Evolutionary conservation across 2,888 invertebrate genomes (phyloP).

Genomic region (Leptopilina myrica): DNA sequence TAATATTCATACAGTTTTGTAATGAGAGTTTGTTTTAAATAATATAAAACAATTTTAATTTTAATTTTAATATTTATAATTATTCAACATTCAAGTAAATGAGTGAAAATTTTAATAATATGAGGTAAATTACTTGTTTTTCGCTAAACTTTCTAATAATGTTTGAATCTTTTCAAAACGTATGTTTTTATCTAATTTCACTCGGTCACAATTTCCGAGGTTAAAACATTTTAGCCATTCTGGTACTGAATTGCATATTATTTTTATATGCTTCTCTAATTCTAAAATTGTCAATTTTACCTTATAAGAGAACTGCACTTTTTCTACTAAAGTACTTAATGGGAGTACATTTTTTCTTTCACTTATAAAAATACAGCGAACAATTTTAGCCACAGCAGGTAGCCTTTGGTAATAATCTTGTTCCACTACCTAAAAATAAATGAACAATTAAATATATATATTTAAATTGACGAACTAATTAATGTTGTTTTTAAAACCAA

Average conservation of each 20-base stretch:
- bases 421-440: slow-evolving; percentile 45
- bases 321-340: slow-evolving; percentile 85
- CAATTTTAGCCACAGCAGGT: slow-evolving; percentile 89
- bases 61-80: too few relatives aligned
- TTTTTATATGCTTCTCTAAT: slow-evolving; percentile 85
- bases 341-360: slow-evolving; percentile 91
- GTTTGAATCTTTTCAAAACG: neutral
- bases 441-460: neutral
- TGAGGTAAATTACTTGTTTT: neutral
- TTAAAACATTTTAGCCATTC: slow-evolving; percentile 83
- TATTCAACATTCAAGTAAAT: neutral
- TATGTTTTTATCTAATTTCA: slow-evolving; percentile 19
- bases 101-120: neutral
- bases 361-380: slow-evolving; percentile 90
- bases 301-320: slow-evolving; percentile 86
- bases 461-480: neutral
- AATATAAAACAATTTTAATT: too few relatives aligned
- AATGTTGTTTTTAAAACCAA: too few relatives aligned
- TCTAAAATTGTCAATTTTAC: slow-evolving; percentile 82
- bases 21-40: too few relatives aligned
- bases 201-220: neutral
- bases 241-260: slow-evolving; percentile 86
- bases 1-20: too few relatives aligned
- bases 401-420: slow-evolving; percentile 84
- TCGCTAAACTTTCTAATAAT: neutral